Conservation (phyloP, 2,797 vertebrate species). For the Myotis daubentonii region DNA sequence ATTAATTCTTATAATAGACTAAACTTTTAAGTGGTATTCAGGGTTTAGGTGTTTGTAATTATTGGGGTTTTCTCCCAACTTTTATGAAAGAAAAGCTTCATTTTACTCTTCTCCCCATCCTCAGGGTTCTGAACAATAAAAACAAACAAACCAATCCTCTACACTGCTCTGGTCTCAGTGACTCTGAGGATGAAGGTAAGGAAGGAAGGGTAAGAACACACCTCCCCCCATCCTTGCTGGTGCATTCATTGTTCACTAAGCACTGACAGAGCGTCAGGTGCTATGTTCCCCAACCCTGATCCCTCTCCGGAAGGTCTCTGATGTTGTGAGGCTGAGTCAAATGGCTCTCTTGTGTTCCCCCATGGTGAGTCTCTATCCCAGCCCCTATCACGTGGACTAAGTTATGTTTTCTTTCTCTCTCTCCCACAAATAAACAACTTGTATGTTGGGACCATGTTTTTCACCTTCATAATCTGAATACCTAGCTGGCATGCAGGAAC, state of each 20-base stretch:
- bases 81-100: constrained; percentile 38
- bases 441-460: not conserved
- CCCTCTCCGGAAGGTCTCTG: not conserved
- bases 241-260: not conserved
- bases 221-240: not conserved
- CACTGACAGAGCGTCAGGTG: not conserved
- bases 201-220: not conserved
- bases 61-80: not conserved
- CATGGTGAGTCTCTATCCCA: not conserved
- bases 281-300: not conserved
- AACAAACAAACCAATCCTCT: not conserved
- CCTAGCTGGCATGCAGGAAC: not conserved
- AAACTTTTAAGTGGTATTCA: constrained; percentile 24
- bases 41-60: not conserved
- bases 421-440: not conserved
- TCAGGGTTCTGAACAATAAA: constrained; percentile 9
- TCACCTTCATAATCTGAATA: not conserved
- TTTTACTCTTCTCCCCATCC: not conserved
- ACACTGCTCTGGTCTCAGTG: not conserved
- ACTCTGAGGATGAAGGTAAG: not conserved
- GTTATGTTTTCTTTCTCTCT: not conserved
- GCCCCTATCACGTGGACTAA: not conserved
- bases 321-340: not conserved
- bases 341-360: not conserved
- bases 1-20: not conserved